Percentiles rank a stretch among this genome's conserved stretches.
Evolutionary conservation across 2,888 invertebrate genomes (phyloP).

Genomic region (Drosophila lacicola): DNA sequence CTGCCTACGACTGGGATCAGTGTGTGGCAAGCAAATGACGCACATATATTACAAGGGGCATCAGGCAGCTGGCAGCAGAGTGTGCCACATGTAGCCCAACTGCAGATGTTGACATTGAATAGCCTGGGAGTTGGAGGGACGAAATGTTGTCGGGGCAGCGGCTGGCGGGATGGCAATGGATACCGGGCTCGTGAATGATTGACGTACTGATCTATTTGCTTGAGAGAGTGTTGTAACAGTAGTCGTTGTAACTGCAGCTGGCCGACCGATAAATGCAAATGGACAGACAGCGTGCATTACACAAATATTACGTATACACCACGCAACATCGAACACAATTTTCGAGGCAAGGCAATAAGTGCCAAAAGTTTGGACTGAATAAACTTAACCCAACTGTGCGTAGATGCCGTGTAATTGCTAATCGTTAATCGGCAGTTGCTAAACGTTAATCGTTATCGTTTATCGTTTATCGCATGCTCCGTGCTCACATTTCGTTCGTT

Average conservation of each 20-base stretch:
- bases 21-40: conserved; percentile 9
- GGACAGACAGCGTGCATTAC: conserved; percentile 18
- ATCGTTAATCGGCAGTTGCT: conserved; percentile 23
- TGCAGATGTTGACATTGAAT: conserved; percentile 19
- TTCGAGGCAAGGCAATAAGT: conserved; percentile 1
- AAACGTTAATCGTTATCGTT: conserved; percentile 23
- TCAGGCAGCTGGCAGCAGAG: conserved; percentile 11
- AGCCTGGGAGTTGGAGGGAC: background rate
- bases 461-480: conserved; percentile 25
- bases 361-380: conserved; percentile 11
- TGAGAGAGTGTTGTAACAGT: conserved; percentile 51
- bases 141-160: background rate
- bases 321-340: background rate
- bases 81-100: conserved; percentile 29
- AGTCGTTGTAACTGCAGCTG: conserved; percentile 16
- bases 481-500: conserved; percentile 7
- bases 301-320: conserved; percentile 29
- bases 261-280: conserved; percentile 62
- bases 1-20: background rate
- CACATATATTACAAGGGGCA: conserved; percentile 5
- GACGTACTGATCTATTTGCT: conserved; percentile 63
- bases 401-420: conserved; percentile 21
- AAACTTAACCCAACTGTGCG: background rate
- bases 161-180: background rate
- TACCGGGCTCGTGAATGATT: conserved; percentile 8